Evolutionary conservation across 1,140 invertebrate genomes (phyloP), one percentile per base, ranked within the genome.

Genomic region (Drosophila varians): DNA sequence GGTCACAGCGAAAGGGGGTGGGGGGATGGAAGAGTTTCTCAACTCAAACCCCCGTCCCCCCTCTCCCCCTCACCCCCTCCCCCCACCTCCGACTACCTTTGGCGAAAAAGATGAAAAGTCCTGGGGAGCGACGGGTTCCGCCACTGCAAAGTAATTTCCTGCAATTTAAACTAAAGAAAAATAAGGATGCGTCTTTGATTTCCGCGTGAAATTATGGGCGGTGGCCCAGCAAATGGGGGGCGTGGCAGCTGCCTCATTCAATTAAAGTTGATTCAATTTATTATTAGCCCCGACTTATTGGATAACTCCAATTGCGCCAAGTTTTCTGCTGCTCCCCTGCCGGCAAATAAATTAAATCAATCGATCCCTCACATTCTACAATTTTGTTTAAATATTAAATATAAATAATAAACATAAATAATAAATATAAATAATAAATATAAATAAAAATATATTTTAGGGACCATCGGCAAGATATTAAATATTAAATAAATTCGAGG

Each of bases 101-200:
- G 72, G 80, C 58, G 54, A 12, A 45, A 46, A 40, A 60, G 56
- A 79, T 62, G 61, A 74, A 52, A 68, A 65, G 51, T 45, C 12
- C 11, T 26, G 25, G 7, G 4, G 45, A 14, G 36, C 36, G n/a
- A 38, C 2, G 4, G n/a, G n/a, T 40, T 61, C 60, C n/a, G 55
- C 49, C 75, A 65, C 62, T 75, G 76, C 60, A 89, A 89, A 77
- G 77, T 80, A 89, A 80, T 86, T 89, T 82, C 79, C 86, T 86
- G 86, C 84, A 89, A 89, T 87, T 89, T 89, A 77, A 89, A 86
- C 86, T 89, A 80, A 77, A 75, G 76, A 80, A 89, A 89, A 87
- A 90, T 89, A 87, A 87, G 77, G 84, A 82, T 89, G 74, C 84
- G 77, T 86, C 86, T 89, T 89, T 89, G 86, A 89, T 86, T 89